A percentile compares a stretch with the other conserved stretches of the same genome.
Evolutionary conservation across 2,888 invertebrate genomes (phyloP).

Genomic region (Brachynemurus nebulosus): DNA sequence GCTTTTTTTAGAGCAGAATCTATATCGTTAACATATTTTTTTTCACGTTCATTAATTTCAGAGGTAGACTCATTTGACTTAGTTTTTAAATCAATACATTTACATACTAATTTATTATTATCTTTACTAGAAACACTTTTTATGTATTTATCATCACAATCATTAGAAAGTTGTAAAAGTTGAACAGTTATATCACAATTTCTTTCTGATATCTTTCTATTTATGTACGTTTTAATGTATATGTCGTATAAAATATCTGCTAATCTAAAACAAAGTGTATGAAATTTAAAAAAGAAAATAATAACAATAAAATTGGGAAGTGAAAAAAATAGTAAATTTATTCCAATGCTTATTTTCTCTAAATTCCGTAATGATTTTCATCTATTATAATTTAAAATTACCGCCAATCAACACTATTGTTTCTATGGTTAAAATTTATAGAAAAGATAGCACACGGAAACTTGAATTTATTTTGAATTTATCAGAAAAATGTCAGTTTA

Average conservation of each 20-base stretch:
- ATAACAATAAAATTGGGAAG: not conserved
- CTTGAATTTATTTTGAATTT: too few relatives aligned
- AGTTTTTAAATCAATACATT: not conserved
- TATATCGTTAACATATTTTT: not conserved
- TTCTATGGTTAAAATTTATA: too few relatives aligned
- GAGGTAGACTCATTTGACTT: too few relatives aligned
- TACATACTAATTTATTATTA: not conserved
- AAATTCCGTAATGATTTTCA: too few relatives aligned
- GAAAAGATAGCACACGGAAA: too few relatives aligned
- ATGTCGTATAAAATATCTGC: not conserved
- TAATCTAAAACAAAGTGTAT: not conserved
- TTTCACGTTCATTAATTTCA: not conserved
- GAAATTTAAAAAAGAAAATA: not conserved
- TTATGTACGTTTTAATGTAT: slow-evolving; percentile 1
- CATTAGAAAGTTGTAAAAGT: not conserved
- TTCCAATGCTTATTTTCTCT: too few relatives aligned
- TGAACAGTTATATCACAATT: not conserved
- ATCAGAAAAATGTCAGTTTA: too few relatives aligned
- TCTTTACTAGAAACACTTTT: not conserved
- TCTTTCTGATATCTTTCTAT: slow-evolving; percentile 3
- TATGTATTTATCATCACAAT: not conserved
- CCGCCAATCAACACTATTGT: too few relatives aligned
- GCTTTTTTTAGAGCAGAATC: slow-evolving; percentile 6
- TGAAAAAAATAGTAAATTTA: not conserved
- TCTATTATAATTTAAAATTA: too few relatives aligned